Evolutionary conservation across 2,113 vertebrate genomes (phyloP).

Genomic region (Tachysurus fulvidraco): DNA sequence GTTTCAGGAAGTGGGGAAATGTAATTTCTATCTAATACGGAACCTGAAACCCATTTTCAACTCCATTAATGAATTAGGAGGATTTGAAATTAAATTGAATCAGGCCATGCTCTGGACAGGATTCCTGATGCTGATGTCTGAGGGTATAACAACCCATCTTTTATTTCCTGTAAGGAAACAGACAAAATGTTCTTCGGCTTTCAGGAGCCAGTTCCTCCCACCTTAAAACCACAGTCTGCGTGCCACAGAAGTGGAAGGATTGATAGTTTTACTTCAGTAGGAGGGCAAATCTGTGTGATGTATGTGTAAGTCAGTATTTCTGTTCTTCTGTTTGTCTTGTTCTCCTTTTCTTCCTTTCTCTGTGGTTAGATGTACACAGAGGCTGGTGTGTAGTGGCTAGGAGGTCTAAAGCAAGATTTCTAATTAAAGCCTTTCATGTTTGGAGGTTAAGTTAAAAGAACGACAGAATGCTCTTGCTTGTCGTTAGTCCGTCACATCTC

Average conservation of each 20-base stretch:
- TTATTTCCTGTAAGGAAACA: slow-evolving; percentile 58
- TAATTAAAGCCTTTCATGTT: slow-evolving; percentile 50
- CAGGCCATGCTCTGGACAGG: slow-evolving; percentile 29
- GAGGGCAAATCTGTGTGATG: slow-evolving; percentile 5
- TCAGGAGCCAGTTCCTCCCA: slow-evolving; percentile 55
- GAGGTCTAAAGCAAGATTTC: slow-evolving; percentile 36
- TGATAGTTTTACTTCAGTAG: slow-evolving; percentile 28
- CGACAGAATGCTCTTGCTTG: slow-evolving; percentile 6
- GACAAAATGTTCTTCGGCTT: slow-evolving; percentile 45
- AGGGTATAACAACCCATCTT: slow-evolving; percentile 54
- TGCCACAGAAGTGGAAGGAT: slow-evolving; percentile 36
- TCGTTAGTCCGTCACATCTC: slow-evolving; percentile 17
- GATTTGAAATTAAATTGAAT: slow-evolving; percentile 43
- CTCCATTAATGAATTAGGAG: slow-evolving; percentile 58
- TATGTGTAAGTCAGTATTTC: background rate
- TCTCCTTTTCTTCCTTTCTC: background rate
- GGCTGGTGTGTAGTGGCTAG: slow-evolving; percentile 37
- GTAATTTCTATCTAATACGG: slow-evolving; percentile 52
- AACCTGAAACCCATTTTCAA: slow-evolving; percentile 51
- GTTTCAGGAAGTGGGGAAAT: slow-evolving; percentile 51
- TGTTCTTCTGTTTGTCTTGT: background rate
- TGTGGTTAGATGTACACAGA: slow-evolving; percentile 12
- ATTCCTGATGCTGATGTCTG: slow-evolving; percentile 22
- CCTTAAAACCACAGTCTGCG: slow-evolving; percentile 52
- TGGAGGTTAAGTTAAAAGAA: slow-evolving; percentile 43